phyloP scores from a whole-genome alignment of 2,113 vertebrate genomes.

The Nesoenas mayeri region DNA sequence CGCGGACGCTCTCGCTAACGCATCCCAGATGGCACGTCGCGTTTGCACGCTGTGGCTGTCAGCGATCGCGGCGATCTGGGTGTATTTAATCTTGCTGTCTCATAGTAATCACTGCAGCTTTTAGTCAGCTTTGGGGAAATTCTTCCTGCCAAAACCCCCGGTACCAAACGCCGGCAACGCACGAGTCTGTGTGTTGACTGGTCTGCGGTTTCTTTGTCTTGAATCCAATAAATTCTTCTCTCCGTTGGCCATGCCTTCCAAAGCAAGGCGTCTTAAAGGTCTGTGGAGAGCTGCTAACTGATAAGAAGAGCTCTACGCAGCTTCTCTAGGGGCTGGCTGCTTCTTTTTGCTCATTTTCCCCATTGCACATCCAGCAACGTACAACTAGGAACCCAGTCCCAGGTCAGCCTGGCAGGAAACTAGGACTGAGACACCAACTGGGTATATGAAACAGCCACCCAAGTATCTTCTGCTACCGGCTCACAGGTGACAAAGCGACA shows the following conservation, averaged over 20 bases:
- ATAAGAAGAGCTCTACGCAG: background rate
- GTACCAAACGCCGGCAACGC: background rate
- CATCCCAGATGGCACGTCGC: slow-evolving; percentile 18
- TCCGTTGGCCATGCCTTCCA: background rate
- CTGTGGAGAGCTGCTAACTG: background rate
- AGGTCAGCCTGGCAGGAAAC: background rate
- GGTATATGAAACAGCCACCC: background rate
- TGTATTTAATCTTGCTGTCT: background rate
- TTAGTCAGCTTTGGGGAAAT: slow-evolving; percentile 13
- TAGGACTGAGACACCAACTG: background rate
- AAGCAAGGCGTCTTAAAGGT: background rate
- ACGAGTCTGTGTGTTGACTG: background rate
- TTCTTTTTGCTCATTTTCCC: background rate
- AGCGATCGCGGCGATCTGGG: background rate
- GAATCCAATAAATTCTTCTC: background rate
- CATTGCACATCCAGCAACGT: background rate
- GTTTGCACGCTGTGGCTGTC: background rate
- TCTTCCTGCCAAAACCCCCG: background rate
- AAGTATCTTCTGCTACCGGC: background rate
- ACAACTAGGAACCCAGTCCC: background rate
- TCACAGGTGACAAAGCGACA: background rate
- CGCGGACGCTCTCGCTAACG: background rate
- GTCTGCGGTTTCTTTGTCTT: background rate
- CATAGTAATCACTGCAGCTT: background rate
- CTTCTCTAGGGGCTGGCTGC: accelerated